Evolutionary conservation across 2,888 invertebrate genomes (phyloP).

Genomic region (Drosophila eohydei): DNA sequence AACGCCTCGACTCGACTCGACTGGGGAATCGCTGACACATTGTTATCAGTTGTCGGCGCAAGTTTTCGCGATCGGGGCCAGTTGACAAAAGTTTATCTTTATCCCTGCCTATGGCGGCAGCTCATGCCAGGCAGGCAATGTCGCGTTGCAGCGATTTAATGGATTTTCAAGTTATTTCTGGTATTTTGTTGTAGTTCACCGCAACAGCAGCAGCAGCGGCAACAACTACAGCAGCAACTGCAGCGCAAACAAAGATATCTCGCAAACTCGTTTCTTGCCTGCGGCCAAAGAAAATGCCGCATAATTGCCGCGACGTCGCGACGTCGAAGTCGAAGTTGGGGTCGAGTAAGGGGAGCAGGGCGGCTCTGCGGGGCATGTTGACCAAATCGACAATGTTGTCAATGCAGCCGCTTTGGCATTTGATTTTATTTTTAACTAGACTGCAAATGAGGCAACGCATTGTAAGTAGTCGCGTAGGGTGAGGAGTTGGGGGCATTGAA

Average conservation of each 20-base stretch:
- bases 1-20: constrained; percentile 23
- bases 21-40: constrained; percentile 66
- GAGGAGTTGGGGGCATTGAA: constrained; percentile 28
- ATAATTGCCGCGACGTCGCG: constrained; percentile 71
- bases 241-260: constrained; percentile 71
- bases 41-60: constrained; percentile 77
- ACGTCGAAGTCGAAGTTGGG: constrained; percentile 15
- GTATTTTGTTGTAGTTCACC: constrained; percentile 75
- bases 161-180: constrained; percentile 80
- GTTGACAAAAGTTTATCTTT: constrained; percentile 71
- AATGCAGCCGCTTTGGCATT: constrained; percentile 74
- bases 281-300: constrained; percentile 74
- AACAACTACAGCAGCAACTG: constrained; percentile 16
- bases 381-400: constrained; percentile 78
- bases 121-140: constrained; percentile 21
- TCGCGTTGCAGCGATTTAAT: constrained; percentile 64
- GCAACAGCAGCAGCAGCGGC: constrained; percentile 29
- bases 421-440: constrained; percentile 78
- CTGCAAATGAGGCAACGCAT: constrained; percentile 60
- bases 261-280: constrained; percentile 70
- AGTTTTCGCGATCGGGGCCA: constrained; percentile 36
- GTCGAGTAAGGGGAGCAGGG: too few species aligned
- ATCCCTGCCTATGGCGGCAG: constrained; percentile 65
- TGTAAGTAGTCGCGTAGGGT: constrained; percentile 7
- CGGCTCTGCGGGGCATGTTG: constrained; percentile 9